Evolutionary conservation across 2,797 vertebrate genomes (phyloP).

Genomic region (Syncerus caffer): DNA sequence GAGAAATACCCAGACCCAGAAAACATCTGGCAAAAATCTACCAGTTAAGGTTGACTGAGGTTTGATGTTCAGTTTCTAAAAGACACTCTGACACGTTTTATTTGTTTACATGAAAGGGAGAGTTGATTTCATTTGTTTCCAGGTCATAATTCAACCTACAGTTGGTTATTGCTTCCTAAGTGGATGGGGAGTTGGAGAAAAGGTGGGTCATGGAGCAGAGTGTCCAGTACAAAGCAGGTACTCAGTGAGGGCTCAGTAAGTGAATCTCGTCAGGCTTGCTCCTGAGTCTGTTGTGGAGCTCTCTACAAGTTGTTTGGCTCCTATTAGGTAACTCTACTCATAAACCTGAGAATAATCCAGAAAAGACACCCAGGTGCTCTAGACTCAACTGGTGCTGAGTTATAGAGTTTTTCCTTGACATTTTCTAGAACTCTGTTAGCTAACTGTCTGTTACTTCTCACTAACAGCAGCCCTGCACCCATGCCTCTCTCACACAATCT

Average conservation of each 20-base stretch:
- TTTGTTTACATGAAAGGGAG: neutral
- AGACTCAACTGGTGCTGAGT: neutral
- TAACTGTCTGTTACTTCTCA: neutral
- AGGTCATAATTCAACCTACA: neutral
- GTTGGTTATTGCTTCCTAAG: neutral
- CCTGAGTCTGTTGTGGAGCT: neutral
- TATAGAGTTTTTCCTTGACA: neutral
- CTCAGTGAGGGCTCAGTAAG: neutral
- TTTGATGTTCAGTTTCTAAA: neutral
- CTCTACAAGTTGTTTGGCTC: neutral
- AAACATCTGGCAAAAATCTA: neutral
- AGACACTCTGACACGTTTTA: neutral
- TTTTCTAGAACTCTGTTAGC: neutral
- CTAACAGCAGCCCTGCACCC: neutral
- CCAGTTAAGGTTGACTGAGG: neutral
- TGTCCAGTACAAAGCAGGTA: neutral
- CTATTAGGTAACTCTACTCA: neutral
- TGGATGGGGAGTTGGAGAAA: neutral
- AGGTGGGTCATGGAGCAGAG: neutral
- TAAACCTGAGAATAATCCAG: neutral
- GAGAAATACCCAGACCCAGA: neutral
- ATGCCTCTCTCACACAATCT: neutral
- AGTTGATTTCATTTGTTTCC: conserved; percentile 4
- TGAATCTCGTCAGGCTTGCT: neutral
- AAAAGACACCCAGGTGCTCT: neutral